Conservation (phyloP, 2,888 invertebrate genomes). For the Hirtodrosophila duncani region DNA sequence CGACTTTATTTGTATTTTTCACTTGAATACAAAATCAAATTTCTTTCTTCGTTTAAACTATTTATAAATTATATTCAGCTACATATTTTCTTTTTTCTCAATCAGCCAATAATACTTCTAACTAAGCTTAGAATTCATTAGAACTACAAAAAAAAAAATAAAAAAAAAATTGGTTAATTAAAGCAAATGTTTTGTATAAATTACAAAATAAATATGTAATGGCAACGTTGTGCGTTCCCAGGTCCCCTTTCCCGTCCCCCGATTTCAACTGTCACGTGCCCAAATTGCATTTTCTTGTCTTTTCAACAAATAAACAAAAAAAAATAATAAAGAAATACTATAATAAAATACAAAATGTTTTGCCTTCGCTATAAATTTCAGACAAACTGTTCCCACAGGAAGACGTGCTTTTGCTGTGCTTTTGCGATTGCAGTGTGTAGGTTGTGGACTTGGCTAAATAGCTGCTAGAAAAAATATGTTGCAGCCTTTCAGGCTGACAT, state of each 20-base stretch:
- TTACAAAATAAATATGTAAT: slow-evolving; percentile 20
- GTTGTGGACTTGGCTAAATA: too few relatives aligned
- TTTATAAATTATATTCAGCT: slow-evolving; percentile 10
- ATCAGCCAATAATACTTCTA: too few relatives aligned
- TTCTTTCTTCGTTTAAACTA: background rate
- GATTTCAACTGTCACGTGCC: slow-evolving; percentile 12
- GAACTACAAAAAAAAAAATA: slow-evolving; percentile 9
- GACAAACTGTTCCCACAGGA: background rate
- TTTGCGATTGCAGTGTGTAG: too few relatives aligned
- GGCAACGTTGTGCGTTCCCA: slow-evolving; percentile 21
- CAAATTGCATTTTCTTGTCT: slow-evolving; percentile 18
- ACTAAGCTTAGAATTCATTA: slow-evolving; percentile 13
- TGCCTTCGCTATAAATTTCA: slow-evolving; percentile 10
- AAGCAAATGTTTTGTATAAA: background rate
- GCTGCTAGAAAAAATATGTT: too few relatives aligned
- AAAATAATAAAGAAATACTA: slow-evolving; percentile 51
- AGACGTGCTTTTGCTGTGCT: too few relatives aligned
- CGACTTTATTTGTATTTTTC: too few relatives aligned
- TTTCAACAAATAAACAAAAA: slow-evolving; percentile 7
- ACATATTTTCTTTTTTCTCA: too few relatives aligned
- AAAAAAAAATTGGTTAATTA: slow-evolving; percentile 4
- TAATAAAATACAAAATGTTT: slow-evolving; percentile 51
- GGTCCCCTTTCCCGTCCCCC: too few relatives aligned
- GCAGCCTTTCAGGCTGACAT: too few relatives aligned
- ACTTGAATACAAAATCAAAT: too few relatives aligned